These are phyloP conservation scores for Dendrolimus punctatus DNA, from an alignment of 1,140 invertebrate species.

Conservation along the genomic window DNA sequence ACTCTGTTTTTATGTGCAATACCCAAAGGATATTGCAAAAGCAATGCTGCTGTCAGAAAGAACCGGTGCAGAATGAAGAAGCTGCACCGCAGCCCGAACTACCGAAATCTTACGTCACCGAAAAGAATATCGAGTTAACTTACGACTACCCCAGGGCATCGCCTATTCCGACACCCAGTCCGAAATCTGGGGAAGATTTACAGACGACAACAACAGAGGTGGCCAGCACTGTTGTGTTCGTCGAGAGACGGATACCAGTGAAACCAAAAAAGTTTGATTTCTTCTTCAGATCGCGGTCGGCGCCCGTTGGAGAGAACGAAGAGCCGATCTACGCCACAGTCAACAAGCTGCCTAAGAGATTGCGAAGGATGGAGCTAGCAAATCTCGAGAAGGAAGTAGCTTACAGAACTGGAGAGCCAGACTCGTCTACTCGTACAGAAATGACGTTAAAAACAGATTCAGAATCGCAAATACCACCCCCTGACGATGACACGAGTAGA, in stretches of 20 bases:
- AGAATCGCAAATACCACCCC: conserved; percentile 47
- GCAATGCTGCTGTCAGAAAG: conserved; percentile 55
- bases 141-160: conserved; percentile 66
- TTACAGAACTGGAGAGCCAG: conserved; percentile 51
- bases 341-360: conserved; percentile 65
- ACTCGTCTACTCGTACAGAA: conserved; percentile 54
- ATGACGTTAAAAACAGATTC: conserved; percentile 55
- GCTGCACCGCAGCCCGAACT: conserved; percentile 24
- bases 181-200: conserved; percentile 41
- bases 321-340: conserved; percentile 70
- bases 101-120: conserved; percentile 59
- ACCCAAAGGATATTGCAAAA: conserved; percentile 59
- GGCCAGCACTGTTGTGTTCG: conserved; percentile 66
- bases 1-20: conserved; percentile 68
- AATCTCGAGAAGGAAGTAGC: conserved; percentile 69
- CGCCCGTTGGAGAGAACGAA: conserved; percentile 61
- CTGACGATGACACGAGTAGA: conserved; percentile 59
- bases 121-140: conserved; percentile 68
- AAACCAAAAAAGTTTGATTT: conserved; percentile 64
- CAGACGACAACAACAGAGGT: conserved; percentile 66
- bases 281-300: conserved; percentile 65
- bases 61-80: conserved; percentile 25
- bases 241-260: conserved; percentile 60
- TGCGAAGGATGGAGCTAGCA: conserved; percentile 61
- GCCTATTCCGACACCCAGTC: conserved; percentile 41